Evolutionary conservation across 2,888 invertebrate genomes (phyloP).

Genomic region (Brenthis ino): DNA sequence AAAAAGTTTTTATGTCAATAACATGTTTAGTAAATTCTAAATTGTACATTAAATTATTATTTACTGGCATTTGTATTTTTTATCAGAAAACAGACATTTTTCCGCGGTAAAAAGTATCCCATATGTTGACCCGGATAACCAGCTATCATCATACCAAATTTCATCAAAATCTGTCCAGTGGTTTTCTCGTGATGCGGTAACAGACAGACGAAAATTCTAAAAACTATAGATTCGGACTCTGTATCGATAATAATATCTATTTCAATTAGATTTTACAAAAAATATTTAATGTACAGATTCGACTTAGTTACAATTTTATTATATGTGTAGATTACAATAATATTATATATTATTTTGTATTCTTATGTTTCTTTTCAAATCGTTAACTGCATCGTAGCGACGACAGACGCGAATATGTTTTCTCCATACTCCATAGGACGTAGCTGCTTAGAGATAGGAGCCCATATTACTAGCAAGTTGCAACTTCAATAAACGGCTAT

Average conservation of each 20-base stretch:
- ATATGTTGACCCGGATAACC: too few species aligned
- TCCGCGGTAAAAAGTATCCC: too few species aligned
- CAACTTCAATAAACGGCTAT: conserved; percentile 16
- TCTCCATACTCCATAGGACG: conserved; percentile 21
- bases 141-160: too few species aligned
- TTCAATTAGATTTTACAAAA: too few species aligned
- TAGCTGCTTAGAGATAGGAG: conserved; percentile 18
- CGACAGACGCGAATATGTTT: conserved; percentile 38
- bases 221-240: too few species aligned
- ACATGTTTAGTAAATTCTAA: not conserved
- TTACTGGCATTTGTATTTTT: not conserved
- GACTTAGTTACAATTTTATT: too few species aligned
- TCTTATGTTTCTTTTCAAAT: conserved; percentile 31
- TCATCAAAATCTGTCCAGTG: too few species aligned
- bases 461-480: conserved; percentile 23
- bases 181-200: too few species aligned
- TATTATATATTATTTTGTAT: not conserved
- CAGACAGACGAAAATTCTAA: too few species aligned
- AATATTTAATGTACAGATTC: too few species aligned
- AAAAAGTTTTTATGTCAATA: not conserved
- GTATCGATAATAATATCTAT: too few species aligned
- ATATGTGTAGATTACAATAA: not conserved
- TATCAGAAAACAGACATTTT: too few species aligned
- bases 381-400: conserved; percentile 36
- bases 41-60: not conserved